Evolutionary conservation across 2,113 vertebrate species (phyloP).

Genomic region (Halichoeres trimaculatus): DNA sequence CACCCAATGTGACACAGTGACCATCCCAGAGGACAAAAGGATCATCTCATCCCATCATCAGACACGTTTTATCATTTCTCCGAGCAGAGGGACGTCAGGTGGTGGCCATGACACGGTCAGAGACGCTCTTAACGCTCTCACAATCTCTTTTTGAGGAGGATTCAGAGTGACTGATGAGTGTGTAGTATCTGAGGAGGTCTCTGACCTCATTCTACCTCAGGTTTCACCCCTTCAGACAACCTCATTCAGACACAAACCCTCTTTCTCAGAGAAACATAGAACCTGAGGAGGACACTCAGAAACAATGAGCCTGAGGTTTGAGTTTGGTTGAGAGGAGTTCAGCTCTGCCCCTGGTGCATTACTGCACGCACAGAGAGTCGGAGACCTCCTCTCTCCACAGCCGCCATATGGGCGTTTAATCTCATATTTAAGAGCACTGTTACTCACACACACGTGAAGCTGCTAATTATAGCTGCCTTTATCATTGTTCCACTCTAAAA

Average conservation of each 20-base stretch:
- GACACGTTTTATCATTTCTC: neutral
- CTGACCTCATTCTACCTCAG: conserved; percentile 4
- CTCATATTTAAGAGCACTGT: neutral
- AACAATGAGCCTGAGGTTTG: conserved; percentile 20
- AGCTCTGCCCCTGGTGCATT: conserved; percentile 6
- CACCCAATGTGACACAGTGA: neutral
- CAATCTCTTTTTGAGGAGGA: neutral
- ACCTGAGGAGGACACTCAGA: neutral
- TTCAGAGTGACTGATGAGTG: neutral
- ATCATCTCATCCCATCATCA: neutral
- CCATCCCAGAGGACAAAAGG: neutral
- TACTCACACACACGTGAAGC: neutral
- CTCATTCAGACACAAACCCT: neutral
- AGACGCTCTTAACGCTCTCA: no score
- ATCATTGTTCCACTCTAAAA: neutral
- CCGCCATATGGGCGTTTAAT: conserved; percentile 32
- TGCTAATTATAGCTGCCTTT: conserved; percentile 16
- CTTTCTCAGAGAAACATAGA: neutral
- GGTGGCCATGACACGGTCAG: neutral
- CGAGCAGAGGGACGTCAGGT: no score
- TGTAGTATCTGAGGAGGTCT: neutral
- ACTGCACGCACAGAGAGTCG: conserved; percentile 8
- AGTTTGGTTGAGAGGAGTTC: conserved; percentile 23
- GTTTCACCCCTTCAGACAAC: neutral
- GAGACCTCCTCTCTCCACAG: neutral